Evolutionary conservation across 2,113 vertebrate genomes (phyloP).

Genomic region (Bubo bubo): DNA sequence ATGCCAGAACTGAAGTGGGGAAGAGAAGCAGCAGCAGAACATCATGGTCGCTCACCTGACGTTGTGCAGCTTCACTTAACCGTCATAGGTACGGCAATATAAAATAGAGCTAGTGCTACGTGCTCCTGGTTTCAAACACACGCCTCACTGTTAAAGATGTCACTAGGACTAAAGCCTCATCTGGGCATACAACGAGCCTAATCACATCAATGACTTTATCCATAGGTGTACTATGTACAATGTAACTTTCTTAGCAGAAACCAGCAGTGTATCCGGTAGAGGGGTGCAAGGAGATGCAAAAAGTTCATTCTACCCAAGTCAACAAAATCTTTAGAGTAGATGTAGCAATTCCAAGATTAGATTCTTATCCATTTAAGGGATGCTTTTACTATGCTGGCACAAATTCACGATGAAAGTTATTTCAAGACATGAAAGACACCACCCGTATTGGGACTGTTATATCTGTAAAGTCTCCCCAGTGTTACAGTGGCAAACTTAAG

Average conservation of each 20-base stretch:
- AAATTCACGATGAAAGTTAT: background rate
- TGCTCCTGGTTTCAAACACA: background rate
- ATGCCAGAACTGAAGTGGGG: background rate
- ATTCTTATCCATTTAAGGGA: background rate
- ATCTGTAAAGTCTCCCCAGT: background rate
- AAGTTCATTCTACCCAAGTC: background rate
- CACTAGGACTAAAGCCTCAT: background rate
- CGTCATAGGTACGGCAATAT: background rate
- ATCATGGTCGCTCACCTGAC: fast-evolving
- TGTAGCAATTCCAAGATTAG: background rate
- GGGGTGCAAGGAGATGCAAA: background rate
- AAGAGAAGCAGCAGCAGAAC: background rate
- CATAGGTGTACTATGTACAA: background rate
- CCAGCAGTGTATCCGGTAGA: background rate
- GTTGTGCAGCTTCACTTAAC: background rate
- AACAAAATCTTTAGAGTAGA: background rate
- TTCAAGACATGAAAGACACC: background rate
- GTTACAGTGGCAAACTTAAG: background rate
- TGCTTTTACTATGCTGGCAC: background rate
- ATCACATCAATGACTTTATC: background rate
- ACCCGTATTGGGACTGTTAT: background rate
- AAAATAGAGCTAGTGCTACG: background rate
- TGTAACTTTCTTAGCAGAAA: background rate
- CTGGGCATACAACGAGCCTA: background rate
- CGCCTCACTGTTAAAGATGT: background rate